Evolutionary conservation across 2,888 invertebrate species (phyloP), one percentile per base, ranked within the genome.

Genomic region (Chalcis sispes): DNA sequence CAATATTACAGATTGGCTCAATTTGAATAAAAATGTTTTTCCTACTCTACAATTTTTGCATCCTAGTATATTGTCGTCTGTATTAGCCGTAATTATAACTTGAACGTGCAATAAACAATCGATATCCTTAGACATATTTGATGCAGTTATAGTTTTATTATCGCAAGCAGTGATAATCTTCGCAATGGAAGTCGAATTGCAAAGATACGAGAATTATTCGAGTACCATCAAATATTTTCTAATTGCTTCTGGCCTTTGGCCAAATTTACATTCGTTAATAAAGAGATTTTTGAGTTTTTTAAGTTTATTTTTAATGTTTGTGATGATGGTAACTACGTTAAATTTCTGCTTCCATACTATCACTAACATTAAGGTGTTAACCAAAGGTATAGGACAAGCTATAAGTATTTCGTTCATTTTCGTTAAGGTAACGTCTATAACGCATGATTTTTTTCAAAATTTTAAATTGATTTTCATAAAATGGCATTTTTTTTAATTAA

Each of bases 391-490:
- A 10, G 65, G 65, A 18, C 15, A 32, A 15, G 10, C 50, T 1
- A 32, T 65, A 10, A 50, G 65, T 15, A 50, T 20, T 18, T 50
- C 27, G 0, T 10, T 36, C 13, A 18, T 32, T 8, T 65, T 65
- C n/a, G 29, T 65, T 18, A 65, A 65, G 50, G 65, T 65, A 32
- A 65, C 7, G 15, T 25, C 15, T 40, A n/a, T 46, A 25, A n/a
- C n/a, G n/a, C n/a, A n/a, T n/a, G n/a, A n/a, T n/a, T n/a, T n/a
- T n/a, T 13, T 48, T n/a, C n/a, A n/a, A n/a, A n/a, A n/a, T n/a
- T n/a, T n/a, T n/a, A n/a, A n/a, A n/a, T n/a, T n/a, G n/a, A n/a
- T n/a, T n/a, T n/a, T n/a, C n/a, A n/a, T n/a, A n/a, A n/a, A n/a
- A n/a, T n/a, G n/a, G n/a, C n/a, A n/a, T n/a, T n/a, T n/a, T n/a